Conservation (phyloP, 2,888 invertebrate genomes). For the Rhodophaea formosa region DNA sequence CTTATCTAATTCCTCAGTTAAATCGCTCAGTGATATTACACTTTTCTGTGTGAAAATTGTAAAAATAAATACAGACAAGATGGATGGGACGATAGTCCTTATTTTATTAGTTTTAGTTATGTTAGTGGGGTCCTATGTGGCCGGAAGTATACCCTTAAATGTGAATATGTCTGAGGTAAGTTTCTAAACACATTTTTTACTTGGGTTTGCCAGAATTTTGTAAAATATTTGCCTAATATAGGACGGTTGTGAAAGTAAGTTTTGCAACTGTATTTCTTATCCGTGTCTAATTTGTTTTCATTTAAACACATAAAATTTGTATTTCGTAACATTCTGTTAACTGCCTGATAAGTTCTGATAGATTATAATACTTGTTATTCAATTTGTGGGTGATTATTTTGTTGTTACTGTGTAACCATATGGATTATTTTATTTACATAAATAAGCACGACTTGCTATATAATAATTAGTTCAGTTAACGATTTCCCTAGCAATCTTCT, state of each 20-base stretch:
- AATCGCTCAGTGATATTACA: not conserved
- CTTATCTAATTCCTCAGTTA: not conserved
- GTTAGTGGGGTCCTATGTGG: conserved; percentile 97
- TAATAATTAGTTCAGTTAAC: too few relatives aligned
- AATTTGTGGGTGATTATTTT: not conserved
- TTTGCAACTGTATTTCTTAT: not conserved
- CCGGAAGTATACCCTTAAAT: conserved; percentile 96
- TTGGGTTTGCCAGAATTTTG: conserved; percentile 14
- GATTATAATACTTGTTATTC: not conserved
- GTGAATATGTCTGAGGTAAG: conserved; percentile 96
- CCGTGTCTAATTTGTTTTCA: conserved; percentile 11
- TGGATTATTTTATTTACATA: not conserved
- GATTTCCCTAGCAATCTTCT: too few relatives aligned
- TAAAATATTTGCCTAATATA: not conserved
- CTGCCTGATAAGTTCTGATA: not conserved
- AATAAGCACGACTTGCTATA: too few relatives aligned
- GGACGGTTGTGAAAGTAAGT: not conserved
- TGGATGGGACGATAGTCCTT: conserved; percentile 93
- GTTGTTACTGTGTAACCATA: conserved; percentile 4
- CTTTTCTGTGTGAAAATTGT: conserved; percentile 12
- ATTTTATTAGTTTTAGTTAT: conserved; percentile 93
- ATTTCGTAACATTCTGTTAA: conserved; percentile 1
- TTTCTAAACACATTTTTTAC: conserved; percentile 3
- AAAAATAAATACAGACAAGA: conserved; percentile 55
- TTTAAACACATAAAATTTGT: not conserved